Evolutionary conservation across 2,797 vertebrate species (phyloP).

Genomic region (Gorsachius magnificus): DNA sequence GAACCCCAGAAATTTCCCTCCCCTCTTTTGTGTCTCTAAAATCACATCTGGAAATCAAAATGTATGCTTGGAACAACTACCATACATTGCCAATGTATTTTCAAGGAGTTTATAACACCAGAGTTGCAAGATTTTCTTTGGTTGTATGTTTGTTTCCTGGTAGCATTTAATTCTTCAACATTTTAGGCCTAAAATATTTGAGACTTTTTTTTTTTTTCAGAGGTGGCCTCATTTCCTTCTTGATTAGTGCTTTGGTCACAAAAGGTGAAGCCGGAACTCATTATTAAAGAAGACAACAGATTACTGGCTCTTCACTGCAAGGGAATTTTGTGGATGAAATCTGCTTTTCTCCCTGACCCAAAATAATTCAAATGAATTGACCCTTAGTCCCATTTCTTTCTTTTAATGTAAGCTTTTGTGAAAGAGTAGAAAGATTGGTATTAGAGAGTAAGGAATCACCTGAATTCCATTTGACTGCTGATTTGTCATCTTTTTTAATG

Average conservation of each 20-base stretch:
- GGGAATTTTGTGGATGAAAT: not conserved
- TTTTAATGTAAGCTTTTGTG: not conserved
- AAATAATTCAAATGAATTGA: not conserved
- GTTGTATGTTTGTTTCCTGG: not conserved
- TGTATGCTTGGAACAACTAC: not conserved
- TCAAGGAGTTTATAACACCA: not conserved
- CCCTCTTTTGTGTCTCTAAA: not conserved
- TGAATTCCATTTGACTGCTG: not conserved
- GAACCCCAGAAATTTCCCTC: accelerated
- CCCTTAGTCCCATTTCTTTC: not conserved
- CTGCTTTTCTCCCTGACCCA: not conserved
- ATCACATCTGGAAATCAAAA: not conserved
- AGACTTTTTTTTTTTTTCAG: not conserved
- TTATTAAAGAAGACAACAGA: not conserved
- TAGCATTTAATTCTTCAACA: not conserved
- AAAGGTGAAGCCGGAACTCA: not conserved
- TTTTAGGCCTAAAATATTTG: not conserved
- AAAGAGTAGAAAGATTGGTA: not conserved
- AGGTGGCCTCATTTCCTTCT: not conserved
- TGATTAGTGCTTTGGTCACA: not conserved
- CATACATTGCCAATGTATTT: not conserved
- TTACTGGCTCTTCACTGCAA: not conserved
- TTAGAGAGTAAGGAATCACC: not conserved
- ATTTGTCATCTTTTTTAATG: not conserved
- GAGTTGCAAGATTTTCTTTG: not conserved